Percentiles rank a stretch among this genome's conserved stretches.
phyloP scores from a whole-genome alignment of 2,888 invertebrate species.

The Ochropleura plecta region DNA sequence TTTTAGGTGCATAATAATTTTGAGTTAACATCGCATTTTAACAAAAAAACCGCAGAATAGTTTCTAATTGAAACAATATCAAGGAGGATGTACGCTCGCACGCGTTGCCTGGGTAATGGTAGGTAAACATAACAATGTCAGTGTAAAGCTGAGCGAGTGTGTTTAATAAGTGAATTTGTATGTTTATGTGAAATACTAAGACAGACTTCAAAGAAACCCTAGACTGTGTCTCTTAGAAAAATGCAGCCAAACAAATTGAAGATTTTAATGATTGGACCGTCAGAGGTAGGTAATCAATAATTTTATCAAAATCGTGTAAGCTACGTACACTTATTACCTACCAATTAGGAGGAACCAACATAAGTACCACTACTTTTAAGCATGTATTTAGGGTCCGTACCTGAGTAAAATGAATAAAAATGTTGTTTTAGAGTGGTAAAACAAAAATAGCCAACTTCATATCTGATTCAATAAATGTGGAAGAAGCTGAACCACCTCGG shows the following conservation, averaged over 20 bases:
- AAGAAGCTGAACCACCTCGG: conserved; percentile 91
- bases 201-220: background rate
- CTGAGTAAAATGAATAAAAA: background rate
- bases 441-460: conserved; percentile 93
- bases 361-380: background rate
- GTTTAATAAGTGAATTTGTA: background rate
- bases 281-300: conserved; percentile 80
- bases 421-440: conserved; percentile 92
- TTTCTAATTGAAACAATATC: background rate
- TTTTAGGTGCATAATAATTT: background rate
- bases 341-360: background rate
- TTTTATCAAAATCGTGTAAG: background rate
- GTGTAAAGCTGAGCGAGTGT: background rate
- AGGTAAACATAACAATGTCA: conserved; percentile 61
- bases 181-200: background rate
- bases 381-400: background rate
- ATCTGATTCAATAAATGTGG: conserved; percentile 92
- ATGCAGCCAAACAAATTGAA: conserved; percentile 89
- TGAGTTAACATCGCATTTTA: background rate
- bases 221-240: conserved; percentile 9
- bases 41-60: background rate
- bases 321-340: background rate
- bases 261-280: conserved; percentile 90
- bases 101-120: conserved; percentile 63
- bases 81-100: background rate